Conservation (phyloP, 2,113 vertebrate genomes). For the Arenaria interpres region DNA sequence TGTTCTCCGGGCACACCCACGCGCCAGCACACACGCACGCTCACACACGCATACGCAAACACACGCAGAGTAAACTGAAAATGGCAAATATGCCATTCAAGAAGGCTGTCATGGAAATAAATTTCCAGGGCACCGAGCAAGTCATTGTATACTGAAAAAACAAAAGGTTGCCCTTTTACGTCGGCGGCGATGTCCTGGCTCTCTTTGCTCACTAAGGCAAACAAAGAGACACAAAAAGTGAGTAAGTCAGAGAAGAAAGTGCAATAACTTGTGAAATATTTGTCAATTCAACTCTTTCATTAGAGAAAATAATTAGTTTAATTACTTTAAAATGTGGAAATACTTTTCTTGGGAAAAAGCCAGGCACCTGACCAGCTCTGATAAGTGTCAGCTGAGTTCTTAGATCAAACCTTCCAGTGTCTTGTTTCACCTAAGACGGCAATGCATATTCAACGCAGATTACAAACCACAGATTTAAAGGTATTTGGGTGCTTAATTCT, state of each 20-base stretch:
- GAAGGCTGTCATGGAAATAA: constrained; percentile 63
- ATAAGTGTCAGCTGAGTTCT: neutral
- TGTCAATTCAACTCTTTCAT: neutral
- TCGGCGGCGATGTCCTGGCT: neutral
- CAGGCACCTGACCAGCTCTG: neutral
- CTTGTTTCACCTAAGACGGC: neutral
- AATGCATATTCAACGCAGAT: constrained; percentile 4
- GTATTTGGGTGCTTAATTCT: neutral
- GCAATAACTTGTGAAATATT: neutral
- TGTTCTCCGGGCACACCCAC: constrained; percentile 2
- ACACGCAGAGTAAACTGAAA: neutral
- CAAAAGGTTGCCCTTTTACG: neutral
- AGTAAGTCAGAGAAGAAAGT: neutral
- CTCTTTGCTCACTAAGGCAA: neutral
- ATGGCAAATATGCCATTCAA: constrained; percentile 28
- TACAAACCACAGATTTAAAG: neutral
- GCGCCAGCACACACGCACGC: neutral
- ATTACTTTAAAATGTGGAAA: neutral
- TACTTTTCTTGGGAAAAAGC: neutral
- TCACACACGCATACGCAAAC: neutral
- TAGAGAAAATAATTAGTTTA: neutral
- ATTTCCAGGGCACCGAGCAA: neutral
- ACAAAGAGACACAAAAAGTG: neutral
- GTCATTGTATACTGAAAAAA: neutral
- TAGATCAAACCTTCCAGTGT: neutral